These are phyloP conservation scores for Fragum fragum DNA, from an alignment of 2,888 invertebrate genomes.

Conservation along the genomic window DNA sequence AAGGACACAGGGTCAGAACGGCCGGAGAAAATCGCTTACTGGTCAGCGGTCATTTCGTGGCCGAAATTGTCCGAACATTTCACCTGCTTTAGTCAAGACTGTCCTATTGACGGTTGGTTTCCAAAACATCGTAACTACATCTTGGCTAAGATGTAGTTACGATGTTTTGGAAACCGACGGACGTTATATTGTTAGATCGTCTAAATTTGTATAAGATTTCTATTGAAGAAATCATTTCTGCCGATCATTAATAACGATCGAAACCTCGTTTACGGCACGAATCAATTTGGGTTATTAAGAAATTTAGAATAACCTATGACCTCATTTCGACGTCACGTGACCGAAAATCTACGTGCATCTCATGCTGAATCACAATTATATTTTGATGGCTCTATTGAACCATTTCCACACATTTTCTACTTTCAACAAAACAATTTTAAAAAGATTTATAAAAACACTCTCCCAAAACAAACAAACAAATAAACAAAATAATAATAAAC, in stretches of 20 bases:
- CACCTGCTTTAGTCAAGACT: conserved; percentile 52
- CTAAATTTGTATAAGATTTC: conserved; percentile 16
- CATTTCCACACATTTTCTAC: too few relatives aligned
- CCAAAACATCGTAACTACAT: background rate
- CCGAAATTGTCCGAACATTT: conserved; percentile 60
- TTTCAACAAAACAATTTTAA: too few relatives aligned
- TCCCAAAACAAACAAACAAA: too few relatives aligned
- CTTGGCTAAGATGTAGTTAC: background rate
- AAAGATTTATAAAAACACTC: too few relatives aligned
- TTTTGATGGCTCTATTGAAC: background rate
- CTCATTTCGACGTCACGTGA: conserved; percentile 21
- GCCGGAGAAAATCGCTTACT: conserved; percentile 51
- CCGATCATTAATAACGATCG: conserved; percentile 24
- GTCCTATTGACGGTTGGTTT: background rate
- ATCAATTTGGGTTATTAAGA: conserved; percentile 20
- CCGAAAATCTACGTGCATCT: background rate
- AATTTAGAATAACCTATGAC: conserved; percentile 22
- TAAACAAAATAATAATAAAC: too few relatives aligned
- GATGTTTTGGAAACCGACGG: background rate
- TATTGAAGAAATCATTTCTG: conserved; percentile 21
- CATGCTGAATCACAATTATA: background rate
- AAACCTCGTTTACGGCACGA: conserved; percentile 22
- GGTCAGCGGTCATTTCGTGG: conserved; percentile 64
- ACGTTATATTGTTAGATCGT: conserved; percentile 19
- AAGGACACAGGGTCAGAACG: conserved; percentile 68